phyloP scores from a whole-genome alignment of 92 coral and sea anemone species.

The Phenganax stokvisi region DNA sequence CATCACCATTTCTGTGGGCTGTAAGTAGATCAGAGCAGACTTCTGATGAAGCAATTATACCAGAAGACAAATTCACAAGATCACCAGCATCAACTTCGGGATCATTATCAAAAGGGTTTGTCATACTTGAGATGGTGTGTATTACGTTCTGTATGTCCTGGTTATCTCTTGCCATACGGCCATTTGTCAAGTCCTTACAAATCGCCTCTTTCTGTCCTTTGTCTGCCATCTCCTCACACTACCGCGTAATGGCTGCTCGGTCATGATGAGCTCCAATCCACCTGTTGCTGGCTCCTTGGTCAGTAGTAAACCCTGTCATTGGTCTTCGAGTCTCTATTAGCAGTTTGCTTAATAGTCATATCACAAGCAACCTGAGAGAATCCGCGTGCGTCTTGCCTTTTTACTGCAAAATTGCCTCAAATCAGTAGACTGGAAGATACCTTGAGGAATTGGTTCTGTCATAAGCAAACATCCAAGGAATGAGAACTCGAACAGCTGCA shows the following conservation, averaged over 20 bases:
- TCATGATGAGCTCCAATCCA: slow-evolving; percentile 24
- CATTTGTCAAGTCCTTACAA: neutral
- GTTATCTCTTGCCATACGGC: neutral
- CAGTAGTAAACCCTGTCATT: neutral
- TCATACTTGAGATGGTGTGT: neutral
- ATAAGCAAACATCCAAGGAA: slow-evolving; percentile 47
- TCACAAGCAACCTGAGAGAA: slow-evolving; percentile 20
- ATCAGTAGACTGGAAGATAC: slow-evolving; percentile 21
- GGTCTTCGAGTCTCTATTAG: slow-evolving; percentile 24
- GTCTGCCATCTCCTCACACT: neutral
- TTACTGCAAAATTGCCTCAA: slow-evolving; percentile 34
- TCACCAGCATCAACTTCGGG: slow-evolving; percentile 1
- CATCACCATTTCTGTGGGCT: neutral
- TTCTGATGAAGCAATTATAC: neutral
- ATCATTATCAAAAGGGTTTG: neutral
- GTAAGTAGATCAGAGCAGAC: neutral
- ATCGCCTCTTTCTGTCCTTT: neutral
- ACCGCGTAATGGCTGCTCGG: neutral
- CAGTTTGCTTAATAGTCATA: slow-evolving; percentile 29
- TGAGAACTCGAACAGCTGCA: slow-evolving; percentile 22
- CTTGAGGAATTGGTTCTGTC: slow-evolving; percentile 42
- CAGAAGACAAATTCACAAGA: slow-evolving; percentile 16
- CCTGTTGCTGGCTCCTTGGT: neutral
- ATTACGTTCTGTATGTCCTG: neutral
- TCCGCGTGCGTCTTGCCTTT: slow-evolving; percentile 2